Evolutionary conservation across 1,140 invertebrate species (phyloP).

Genomic region (Xylocopa sonorina): DNA sequence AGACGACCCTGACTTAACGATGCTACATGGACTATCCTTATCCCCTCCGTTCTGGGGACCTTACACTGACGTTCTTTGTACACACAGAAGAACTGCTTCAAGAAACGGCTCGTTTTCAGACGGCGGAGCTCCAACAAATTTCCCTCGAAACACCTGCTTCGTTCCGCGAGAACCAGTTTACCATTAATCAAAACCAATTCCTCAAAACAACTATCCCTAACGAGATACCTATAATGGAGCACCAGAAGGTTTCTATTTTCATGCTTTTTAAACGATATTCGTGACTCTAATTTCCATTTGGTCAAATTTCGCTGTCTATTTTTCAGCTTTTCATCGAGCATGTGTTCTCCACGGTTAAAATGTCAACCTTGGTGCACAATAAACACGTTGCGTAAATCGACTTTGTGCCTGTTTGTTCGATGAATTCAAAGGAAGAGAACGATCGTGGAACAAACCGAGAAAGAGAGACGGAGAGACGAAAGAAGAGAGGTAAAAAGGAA

Average conservation of each 20-base stretch:
- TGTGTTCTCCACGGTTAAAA: neutral
- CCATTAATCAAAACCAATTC: neutral
- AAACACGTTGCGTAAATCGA: conserved; percentile 17
- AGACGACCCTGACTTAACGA: conserved; percentile 40
- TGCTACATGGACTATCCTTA: conserved; percentile 41
- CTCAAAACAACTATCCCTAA: too few relatives aligned
- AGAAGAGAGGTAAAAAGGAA: conserved; percentile 1
- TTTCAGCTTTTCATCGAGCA: neutral
- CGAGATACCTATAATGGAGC: too few relatives aligned
- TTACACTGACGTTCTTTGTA: conserved; percentile 5
- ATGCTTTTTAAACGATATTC: neutral
- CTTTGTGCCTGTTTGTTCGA: neutral
- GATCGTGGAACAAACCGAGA: neutral
- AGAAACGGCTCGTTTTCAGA: neutral
- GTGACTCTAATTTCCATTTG: neutral
- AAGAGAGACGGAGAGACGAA: conserved; percentile 23
- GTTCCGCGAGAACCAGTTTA: neutral
- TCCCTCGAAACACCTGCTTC: neutral
- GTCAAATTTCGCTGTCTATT: neutral
- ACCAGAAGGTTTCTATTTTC: too few relatives aligned
- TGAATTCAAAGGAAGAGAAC: conserved; percentile 10
- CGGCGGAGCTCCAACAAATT: neutral
- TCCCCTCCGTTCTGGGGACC: conserved; percentile 8
- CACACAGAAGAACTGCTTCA: neutral
- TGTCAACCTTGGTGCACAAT: conserved; percentile 18